Base-by-base conservation (phyloP, 1,140 invertebrate species). In the Sycobia sp. region DNA sequence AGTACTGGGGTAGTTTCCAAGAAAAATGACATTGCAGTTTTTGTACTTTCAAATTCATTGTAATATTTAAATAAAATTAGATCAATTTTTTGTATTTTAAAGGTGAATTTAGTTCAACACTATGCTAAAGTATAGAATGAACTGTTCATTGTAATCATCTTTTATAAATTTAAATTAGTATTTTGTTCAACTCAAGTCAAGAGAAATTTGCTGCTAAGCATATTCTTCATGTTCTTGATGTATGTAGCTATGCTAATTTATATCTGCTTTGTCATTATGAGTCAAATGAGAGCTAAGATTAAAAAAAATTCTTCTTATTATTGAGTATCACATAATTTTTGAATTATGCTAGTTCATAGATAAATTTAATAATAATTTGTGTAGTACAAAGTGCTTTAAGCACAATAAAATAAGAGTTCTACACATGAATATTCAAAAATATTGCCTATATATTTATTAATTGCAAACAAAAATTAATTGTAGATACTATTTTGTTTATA, bases 261-360 rank as follows among this genome's bases (percentile, higher is more conserved):
- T 63, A 57, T 36, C 44, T 50, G 36, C 32, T 20, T 38, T 55
- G 16, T 47, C 32, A 9, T 55, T 38, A 20, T 20, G 32, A 62
- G 13, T 49, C 39, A 41, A 54, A 34, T 39, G 39, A 54, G 44
- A 20, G 49, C 49, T 62, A 34, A 44, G 18, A 54, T 38, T 27
- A 10, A 50, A 43, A 50, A 56, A 56, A 63, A 54, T 29, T 41
- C 53, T 16, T 49, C 47, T 56, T 64, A 54, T 47, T 47, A 39
- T 65, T 54, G 25, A 65, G 56, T 41, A 59, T 56, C 63, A 65
- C 59, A 65, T 58, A 55, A 25, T 57, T 56, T n/a, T n/a, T n/a
- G n/a, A n/a, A n/a, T n/a, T n/a, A n/a, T n/a, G n/a, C n/a, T n/a
- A n/a, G n/a, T n/a, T n/a, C n/a, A n/a, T n/a, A n/a, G n/a, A n/a